These are phyloP conservation scores for Drosophila falleni DNA, from an alignment of 2,888 invertebrate genomes.

Conservation along the genomic window DNA sequence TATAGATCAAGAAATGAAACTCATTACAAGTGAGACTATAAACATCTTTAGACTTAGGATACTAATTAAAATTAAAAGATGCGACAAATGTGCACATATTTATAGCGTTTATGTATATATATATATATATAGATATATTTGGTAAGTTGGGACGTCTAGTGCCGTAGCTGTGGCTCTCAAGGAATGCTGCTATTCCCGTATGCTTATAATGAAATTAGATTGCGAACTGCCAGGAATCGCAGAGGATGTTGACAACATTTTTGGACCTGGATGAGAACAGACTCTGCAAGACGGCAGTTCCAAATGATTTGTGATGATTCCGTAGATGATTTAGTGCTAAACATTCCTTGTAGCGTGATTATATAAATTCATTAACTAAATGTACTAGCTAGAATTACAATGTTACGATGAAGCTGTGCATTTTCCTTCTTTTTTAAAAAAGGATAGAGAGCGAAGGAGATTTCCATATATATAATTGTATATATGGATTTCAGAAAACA, in stretches of 20 bases:
- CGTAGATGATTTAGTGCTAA: constrained; percentile 9
- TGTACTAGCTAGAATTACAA: constrained; percentile 48
- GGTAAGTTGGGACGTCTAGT: constrained; percentile 72
- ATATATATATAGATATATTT: constrained; percentile 67
- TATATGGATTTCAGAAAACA: constrained; percentile 28
- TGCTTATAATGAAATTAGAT: background rate
- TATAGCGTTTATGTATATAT: constrained; percentile 40
- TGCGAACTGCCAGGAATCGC: constrained; percentile 66
- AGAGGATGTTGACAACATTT: constrained; percentile 47
- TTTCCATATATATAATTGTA: constrained; percentile 36
- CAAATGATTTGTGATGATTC: constrained; percentile 3
- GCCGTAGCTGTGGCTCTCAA: constrained; percentile 41
- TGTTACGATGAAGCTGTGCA: constrained; percentile 46
- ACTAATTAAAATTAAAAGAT: constrained; percentile 63
- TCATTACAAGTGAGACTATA: constrained; percentile 42
- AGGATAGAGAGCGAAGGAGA: constrained; percentile 27
- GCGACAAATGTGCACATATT: constrained; percentile 54
- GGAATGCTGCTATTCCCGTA: constrained; percentile 45
- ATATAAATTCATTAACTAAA: constrained; percentile 68
- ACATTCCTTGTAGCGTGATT: constrained; percentile 48
- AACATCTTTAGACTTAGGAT: constrained; percentile 56
- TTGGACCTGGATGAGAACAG: constrained; percentile 75
- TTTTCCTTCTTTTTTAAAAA: constrained; percentile 17
- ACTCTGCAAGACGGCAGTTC: constrained; percentile 73
- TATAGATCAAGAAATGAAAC: constrained; percentile 31